A percentile compares a stretch with the other conserved stretches of the same genome.
Evolutionary conservation across 2,888 invertebrate genomes (phyloP).

Genomic region (Neria commutata): DNA sequence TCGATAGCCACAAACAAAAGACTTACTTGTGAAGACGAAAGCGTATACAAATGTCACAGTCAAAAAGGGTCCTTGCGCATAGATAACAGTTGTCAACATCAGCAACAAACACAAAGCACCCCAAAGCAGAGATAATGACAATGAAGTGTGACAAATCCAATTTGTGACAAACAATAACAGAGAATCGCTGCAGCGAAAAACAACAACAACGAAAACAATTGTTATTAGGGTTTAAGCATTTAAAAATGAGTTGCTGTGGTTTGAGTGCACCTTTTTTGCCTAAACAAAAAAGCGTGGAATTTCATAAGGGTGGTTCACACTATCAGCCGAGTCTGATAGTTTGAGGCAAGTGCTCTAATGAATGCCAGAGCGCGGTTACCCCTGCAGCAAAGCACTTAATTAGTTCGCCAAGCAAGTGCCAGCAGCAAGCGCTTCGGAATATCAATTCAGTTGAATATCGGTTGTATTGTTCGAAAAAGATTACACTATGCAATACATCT

Average conservation of each 20-base stretch:
- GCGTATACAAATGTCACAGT: neutral
- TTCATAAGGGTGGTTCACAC: constrained; percentile 1
- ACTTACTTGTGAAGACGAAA: neutral
- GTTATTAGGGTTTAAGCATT: constrained; percentile 27
- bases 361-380: neutral
- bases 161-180: constrained; percentile 22
- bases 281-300: neutral
- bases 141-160: constrained; percentile 33
- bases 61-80: neutral
- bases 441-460: too few relatives aligned
- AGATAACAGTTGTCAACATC: neutral
- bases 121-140: constrained; percentile 17
- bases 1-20: too few relatives aligned
- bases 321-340: neutral
- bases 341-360: neutral
- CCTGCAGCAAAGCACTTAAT: constrained; percentile 35
- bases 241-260: constrained; percentile 27
- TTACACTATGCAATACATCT: too few relatives aligned
- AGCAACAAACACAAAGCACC: neutral
- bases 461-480: too few relatives aligned
- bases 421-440: constrained; percentile 10
- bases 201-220: constrained; percentile 20
- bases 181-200: too few relatives aligned
- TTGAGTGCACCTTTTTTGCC: neutral
- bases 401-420: constrained; percentile 38